Base-by-base conservation (phyloP, 1,140 invertebrate genomes). In the Drosophila ohnishii region DNA sequence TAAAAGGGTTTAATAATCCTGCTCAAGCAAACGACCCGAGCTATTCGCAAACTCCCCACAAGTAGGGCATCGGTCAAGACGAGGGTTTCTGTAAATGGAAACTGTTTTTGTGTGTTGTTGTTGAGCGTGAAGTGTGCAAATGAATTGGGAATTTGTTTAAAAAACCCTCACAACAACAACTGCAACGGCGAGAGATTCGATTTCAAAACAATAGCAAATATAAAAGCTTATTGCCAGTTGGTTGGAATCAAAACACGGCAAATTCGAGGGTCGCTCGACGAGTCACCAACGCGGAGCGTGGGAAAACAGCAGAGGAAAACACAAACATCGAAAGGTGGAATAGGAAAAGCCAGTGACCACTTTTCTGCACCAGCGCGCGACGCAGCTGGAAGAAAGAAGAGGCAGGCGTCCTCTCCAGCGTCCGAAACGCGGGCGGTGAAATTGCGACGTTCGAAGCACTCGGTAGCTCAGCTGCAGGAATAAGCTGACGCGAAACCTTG, bases 51-150 rank as follows among this genome's bases (percentile, higher is more conserved):
- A 77, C 51, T 34, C 66, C 30, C 1, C 14, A 19, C 32, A 25
- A 32, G 64, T 62, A 85, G 81, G 32, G 69, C 44, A 75, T n/a
- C 42, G 45, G 40, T 64, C 57, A 65, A 75, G 78, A 86, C 81
- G 82, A 85, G 82, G 82, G 82, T 85, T 78, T 61, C 82, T 86
- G 82, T 86, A 85, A 85, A 81, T 86, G 69, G 76, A 80, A 79
- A 75, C 75, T 82, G 83, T 86, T 82, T 82, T 74, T 86, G 65
- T 87, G 70, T 87, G 78, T 87, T 87, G 84, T 87, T 87, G 83
- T 87, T 75, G 72, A 83, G 75, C 80, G 72, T 87, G 67, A 87
- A 88, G 83, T 87, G 81, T 85, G 79, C 79, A 87, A 83, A 83
- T 87, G 64, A 87, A 80, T 88, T 87, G 64, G 78, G 61, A 88